Evolutionary conservation across 2,113 vertebrate genomes (phyloP), one percentile per base, ranked within the genome.

Genomic region (Thalassarche chlororhynchos): DNA sequence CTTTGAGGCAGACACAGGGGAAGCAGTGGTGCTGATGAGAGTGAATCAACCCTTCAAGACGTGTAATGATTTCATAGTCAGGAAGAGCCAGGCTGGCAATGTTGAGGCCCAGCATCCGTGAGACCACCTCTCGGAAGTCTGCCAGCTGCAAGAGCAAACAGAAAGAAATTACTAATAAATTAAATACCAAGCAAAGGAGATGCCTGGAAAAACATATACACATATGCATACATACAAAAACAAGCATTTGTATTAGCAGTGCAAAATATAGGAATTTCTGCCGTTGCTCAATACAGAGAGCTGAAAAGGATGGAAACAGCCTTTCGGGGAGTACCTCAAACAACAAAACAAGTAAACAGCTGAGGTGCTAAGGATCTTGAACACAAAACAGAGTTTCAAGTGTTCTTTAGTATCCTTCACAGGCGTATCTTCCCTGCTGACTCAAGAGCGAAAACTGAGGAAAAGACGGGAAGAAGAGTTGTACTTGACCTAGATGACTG

Each of bases 11-110:
- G 91, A 98, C 91, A 46, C 98, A 99, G n/a, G 98, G 82, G 49
- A 97, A 93, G 75, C 51, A 96, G n/a, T 96, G 98, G 87, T 98
- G 98, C 62, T 97, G 98, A 72, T 98, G 96, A 64, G 58, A 88
- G 68, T 98, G 98, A 93, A 99, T 98, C 94, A 99, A 81, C 42
- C 94, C 92, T 40, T 99, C 98, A 24, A 99, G 98, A 36, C 93
- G 66, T 64, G 98, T 98, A 92, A 99, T 97, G 93, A 99, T 99
- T 97, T 99, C 99, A 66, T 98, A 98, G 85, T 99, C 99, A 24
- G 99, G 98, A 65, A 99, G 96, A 36, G 98, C 95, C 12, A 98
- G 94, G 21, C 70, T 91, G 57, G 96, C 85, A 84, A 98, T 40
- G 29, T 98, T 96, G 40, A 99, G 95, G 51, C 99, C 99, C 76